Evolutionary conservation across 2,888 invertebrate genomes (phyloP), one percentile per base, ranked within the genome.

Genomic region (Caenorhabditis sinica): DNA sequence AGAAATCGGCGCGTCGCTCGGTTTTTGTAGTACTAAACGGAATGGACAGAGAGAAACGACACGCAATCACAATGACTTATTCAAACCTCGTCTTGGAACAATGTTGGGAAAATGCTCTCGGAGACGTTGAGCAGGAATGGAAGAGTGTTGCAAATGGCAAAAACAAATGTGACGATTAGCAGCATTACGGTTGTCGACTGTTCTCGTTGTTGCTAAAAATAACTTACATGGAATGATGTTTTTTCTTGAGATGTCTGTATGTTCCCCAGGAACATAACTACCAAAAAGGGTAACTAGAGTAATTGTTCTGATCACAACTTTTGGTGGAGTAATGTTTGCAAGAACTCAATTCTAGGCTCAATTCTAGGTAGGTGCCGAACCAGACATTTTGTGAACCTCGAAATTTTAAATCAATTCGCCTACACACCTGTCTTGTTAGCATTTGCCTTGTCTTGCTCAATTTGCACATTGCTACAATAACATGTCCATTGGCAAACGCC

Each of bases 131-230:
- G 79, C 45, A 90, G 71, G 82, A 92, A 92, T 23, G 92, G 88
- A 60, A 92, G 86, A 30, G 90, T 88, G 87, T 92, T 92, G 87
- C 91, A 90, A 63, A 89, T 63, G 53, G 91, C 90, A 76, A 92
- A 90, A 15, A 90, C 79, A 60, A 89, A 80, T n/a, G 91, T 92
- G 33, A 93, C 91, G 28, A 91, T 87, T 45, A 92, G 82, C 23
- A 92, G 83, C 92, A 92, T 92, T n/a, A 90, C 73, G 17, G 91
- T 92, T 1, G 89, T 91, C 30, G 87, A 88, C 65, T 92, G 91
- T 69, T 92, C 91, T n/a, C 91, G 87, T 85, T 89, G 88, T 86
- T 92, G 91, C 90, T 90, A 74, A 72, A 90, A 87, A 49, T 40
- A 58, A 23, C 11, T 6, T 13, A 3, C 8, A n/a, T 23, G 23